phyloP scores from a whole-genome alignment of 2,888 invertebrate genomes.

The Helleia helle region DNA sequence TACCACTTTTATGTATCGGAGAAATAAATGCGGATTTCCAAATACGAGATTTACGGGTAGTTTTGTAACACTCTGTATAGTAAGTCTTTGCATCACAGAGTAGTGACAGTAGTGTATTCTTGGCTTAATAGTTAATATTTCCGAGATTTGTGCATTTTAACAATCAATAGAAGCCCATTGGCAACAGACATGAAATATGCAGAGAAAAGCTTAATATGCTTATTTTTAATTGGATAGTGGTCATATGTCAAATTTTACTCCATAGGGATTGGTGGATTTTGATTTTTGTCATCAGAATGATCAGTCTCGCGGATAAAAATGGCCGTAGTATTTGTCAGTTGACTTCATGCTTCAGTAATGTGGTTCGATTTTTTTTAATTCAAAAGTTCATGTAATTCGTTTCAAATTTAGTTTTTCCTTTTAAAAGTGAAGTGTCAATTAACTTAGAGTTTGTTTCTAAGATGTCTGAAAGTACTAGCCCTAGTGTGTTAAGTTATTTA shows the following conservation, averaged over 20 bases:
- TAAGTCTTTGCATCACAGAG: too few relatives aligned
- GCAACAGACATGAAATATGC: too few relatives aligned
- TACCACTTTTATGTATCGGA: too few relatives aligned
- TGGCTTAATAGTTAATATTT: too few relatives aligned
- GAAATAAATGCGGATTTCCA: too few relatives aligned
- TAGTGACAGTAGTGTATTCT: too few relatives aligned
- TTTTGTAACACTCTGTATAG: too few relatives aligned
- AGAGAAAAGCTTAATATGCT: background rate
- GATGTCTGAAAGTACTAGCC: conserved; percentile 68
- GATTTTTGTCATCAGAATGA: too few relatives aligned
- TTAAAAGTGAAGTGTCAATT: conserved; percentile 19
- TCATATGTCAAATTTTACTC: conserved; percentile 19
- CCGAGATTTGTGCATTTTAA: too few relatives aligned
- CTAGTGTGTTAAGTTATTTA: conserved; percentile 76
- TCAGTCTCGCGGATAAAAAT: conserved; percentile 68
- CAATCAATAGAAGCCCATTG: too few relatives aligned
- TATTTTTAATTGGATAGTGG: conserved; percentile 15
- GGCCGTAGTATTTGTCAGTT: conserved; percentile 55
- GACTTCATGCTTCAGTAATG: conserved; percentile 38
- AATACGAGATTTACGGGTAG: too few relatives aligned
- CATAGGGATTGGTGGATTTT: conserved; percentile 32
- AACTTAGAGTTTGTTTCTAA: conserved; percentile 17
- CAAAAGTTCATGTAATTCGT: conserved; percentile 23
- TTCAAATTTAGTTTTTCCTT: conserved; percentile 24
- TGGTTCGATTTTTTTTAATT: conserved; percentile 40